Evolutionary conservation across 2,113 vertebrate genomes (phyloP), one percentile per base, ranked within the genome.

Genomic region (Hiodon alosoides): DNA sequence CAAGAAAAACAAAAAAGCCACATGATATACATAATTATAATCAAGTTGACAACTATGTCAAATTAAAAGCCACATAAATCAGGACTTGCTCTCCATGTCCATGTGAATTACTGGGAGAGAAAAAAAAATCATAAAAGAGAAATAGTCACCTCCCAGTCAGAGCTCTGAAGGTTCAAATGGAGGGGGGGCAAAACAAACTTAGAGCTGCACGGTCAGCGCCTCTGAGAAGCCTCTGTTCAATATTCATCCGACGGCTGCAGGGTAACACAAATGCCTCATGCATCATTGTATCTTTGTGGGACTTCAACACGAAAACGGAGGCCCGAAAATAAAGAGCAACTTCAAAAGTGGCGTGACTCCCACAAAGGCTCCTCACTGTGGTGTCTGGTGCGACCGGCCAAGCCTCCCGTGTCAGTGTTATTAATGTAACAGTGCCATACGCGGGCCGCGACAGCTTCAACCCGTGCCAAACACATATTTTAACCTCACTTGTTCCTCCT

Each of bases 401-500:
- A 82, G 83, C 85, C 83, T 84, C 85, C 82, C 84, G 73, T 83
- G 89, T 92, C 89, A 88, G 89, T 89, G 90, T 93, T 93, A 93
- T 93, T 93, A 92, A 94, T 90, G 87, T 89, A 90, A 91, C 87
- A 85, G 79, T 89, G 87, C 87, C 84, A 84, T 85, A 81, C 84
- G 84, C 86, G 85, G 86, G 79, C 83, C 85, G 84, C 86, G 86
- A 87, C 87, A 81, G 81, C 86, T 80, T 81, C 72, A n/a, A n/a
- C 87, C 82, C 78, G 89, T 91, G 86, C 83, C 89, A 93, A 93
- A 89, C 88, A 89, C 86, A 90, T 90, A 93, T 92, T 92, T 91
- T 88, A 92, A 90, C 85, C 85, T 87, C 82, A 87, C 79, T 81
- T 87, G 78, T 81, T 80, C 81, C 83, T 85, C 86, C 88, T 90